A percentile compares a stretch with the other conserved stretches of the same genome.
Conservation (phyloP, 2,888 invertebrate genomes). For the Archips xylosteana region DNA sequence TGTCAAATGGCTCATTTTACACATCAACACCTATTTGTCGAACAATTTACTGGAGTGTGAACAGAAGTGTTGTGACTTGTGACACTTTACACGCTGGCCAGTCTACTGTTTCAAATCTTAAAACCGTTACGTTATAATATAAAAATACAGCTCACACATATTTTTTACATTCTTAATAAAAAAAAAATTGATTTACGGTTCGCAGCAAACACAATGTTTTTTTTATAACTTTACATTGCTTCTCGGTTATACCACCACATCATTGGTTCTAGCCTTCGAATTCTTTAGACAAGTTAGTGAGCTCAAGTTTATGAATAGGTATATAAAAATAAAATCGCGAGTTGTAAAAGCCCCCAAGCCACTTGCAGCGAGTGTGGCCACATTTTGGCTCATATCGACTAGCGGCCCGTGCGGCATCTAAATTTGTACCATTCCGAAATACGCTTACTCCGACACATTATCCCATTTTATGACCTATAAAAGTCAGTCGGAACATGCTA, state of each 20-base stretch:
- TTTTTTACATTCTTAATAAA: too few relatives aligned
- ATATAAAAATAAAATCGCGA: slow-evolving; percentile 44
- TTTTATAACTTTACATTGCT: not conserved
- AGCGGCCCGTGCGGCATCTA: slow-evolving; percentile 70
- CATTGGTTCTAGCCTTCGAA: too few relatives aligned
- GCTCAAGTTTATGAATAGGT: slow-evolving; percentile 18
- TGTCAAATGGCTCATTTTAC: slow-evolving; percentile 68
- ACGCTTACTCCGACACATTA: slow-evolving; percentile 82
- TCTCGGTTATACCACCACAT: not conserved
- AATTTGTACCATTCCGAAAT: slow-evolving; percentile 84
- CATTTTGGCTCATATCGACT: slow-evolving; percentile 72
- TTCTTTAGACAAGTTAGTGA: not conserved
- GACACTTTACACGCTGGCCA: slow-evolving; percentile 47
- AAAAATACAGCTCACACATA: slow-evolving; percentile 44
- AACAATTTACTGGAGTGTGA: slow-evolving; percentile 68
- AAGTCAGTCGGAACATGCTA: slow-evolving; percentile 81
- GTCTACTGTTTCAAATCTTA: slow-evolving; percentile 50
- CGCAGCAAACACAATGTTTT: not conserved
- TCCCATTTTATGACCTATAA: slow-evolving; percentile 84
- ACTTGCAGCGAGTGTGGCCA: slow-evolving; percentile 60
- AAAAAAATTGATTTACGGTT: not conserved
- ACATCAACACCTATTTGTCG: slow-evolving; percentile 73
- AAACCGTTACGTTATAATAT: slow-evolving; percentile 49
- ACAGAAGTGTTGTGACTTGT: slow-evolving; percentile 51
- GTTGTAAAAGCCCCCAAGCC: slow-evolving; percentile 53